These are phyloP conservation scores for Dione juno DNA, from an alignment of 2,888 invertebrate genomes.

Conservation along the genomic window DNA sequence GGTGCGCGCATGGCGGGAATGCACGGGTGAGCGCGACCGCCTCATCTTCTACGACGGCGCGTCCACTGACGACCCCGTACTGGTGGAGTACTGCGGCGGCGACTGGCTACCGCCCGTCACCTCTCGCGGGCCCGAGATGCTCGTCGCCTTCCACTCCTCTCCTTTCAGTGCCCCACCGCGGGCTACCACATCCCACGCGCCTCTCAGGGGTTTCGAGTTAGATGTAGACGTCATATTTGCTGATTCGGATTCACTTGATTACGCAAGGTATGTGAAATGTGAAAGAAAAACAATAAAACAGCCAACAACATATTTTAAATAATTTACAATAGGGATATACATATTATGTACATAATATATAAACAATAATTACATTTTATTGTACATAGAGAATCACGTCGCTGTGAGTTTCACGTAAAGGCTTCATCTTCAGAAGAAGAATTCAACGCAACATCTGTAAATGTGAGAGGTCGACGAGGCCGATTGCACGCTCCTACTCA, in stretches of 20 bases:
- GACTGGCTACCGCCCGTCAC: conserved; percentile 91
- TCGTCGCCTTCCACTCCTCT: conserved; percentile 94
- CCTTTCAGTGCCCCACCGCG: conserved; percentile 91
- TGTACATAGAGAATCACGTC: conserved; percentile 72
- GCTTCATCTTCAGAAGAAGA: conserved; percentile 87
- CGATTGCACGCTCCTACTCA: conserved; percentile 90
- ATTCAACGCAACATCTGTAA: conserved; percentile 61
- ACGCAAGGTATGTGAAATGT: conserved; percentile 79
- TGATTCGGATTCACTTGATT: conserved; percentile 93
- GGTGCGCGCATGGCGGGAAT: conserved; percentile 92
- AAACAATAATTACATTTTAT: not conserved
- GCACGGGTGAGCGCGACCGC: conserved; percentile 91
- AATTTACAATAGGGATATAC: not conserved
- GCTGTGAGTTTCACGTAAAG: conserved; percentile 90
- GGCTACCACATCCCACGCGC: conserved; percentile 82
- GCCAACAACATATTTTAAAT: no score
- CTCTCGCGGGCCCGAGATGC: conserved; percentile 89
- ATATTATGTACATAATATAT: not conserved
- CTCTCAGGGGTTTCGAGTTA: conserved; percentile 91
- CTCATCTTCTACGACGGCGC: conserved; percentile 94
- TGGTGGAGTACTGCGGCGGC: conserved; percentile 94
- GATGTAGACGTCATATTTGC: conserved; percentile 93
- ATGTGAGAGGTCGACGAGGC: conserved; percentile 87
- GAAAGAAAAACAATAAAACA: no score
- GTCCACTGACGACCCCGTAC: conserved; percentile 90